Evolutionary conservation across 2,797 vertebrate species (phyloP), one percentile per base, ranked within the genome.

Genomic region (Orientallactaga sibirica): DNA sequence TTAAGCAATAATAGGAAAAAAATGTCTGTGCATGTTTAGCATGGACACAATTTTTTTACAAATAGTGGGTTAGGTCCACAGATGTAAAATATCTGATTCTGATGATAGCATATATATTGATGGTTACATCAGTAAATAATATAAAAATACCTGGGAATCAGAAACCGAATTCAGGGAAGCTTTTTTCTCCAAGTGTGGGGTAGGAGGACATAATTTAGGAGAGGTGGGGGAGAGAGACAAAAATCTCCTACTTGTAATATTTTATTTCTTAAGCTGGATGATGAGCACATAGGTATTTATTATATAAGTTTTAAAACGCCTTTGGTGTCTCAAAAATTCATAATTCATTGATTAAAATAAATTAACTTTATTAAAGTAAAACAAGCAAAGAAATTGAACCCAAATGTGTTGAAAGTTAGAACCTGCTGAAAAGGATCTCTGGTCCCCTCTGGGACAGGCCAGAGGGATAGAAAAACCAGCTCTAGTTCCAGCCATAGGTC

Each of bases 351-450:
- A 37, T 74, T 68, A 75, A 93, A 93, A 87, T 77, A 67, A 95
- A 73, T 52, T 43, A 93, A 80, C 73, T n/a, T 43, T n/a, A 61
- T 77, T 70, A 66, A 94, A 85, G 74, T 92, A 73, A 92, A 95
- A 82, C 41, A 33, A 95, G 29, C 9, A 52, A 33, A 58, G 29
- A 88, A 94, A 86, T 78, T 7, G 82, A 82, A 67, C 66, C 68
- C 64, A 58, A 64, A 19, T 37, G 18, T 83, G 24, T 77, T 33
- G 5, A 75, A 70, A 87, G 82, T 27, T 43, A 76, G 92, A 80
- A 86, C 15, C 10, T 76, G 15, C 37, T 61, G 16, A 52, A 76
- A 90, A 78, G 68, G 25, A 22, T 41, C 67, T 20, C 11, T 8
- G 22, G 41, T 7, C 25, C n/a, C 14, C 27, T 66, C 29, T 7